A percentile compares a stretch with the other conserved stretches of the same genome.
phyloP scores from a whole-genome alignment of 1,140 invertebrate genomes.

The Batillaria attramentaria region DNA sequence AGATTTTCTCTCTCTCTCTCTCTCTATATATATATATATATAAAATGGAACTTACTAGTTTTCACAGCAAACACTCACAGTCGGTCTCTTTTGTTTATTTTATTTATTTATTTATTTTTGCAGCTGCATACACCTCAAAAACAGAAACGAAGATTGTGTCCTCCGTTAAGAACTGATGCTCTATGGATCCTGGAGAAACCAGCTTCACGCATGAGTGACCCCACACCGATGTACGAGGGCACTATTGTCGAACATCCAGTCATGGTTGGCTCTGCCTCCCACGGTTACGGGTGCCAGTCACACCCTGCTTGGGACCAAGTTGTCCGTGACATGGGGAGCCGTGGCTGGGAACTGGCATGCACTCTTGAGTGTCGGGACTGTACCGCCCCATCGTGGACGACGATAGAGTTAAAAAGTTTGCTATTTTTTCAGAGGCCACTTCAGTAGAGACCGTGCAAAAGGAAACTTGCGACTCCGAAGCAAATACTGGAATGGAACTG shows the following conservation, averaged over 20 bases:
- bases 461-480: no score
- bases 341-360: slow-evolving; percentile 10
- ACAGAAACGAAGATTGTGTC: neutral
- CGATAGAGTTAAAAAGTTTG: neutral
- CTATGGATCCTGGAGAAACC: slow-evolving; percentile 6
- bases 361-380: neutral
- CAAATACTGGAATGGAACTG: no score
- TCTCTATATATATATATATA: neutral
- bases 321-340: slow-evolving; percentile 10
- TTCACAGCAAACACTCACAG: neutral
- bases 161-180: neutral
- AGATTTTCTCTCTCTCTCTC: neutral
- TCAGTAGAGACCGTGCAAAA: no score
- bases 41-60: neutral
- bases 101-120: no score
- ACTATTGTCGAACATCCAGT: slow-evolving; percentile 1
- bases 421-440: slow-evolving; percentile 7
- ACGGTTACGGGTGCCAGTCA: neutral
- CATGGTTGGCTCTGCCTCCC: neutral
- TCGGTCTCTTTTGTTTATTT: neutral
- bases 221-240: slow-evolving; percentile 3
- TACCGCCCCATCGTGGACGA: neutral
- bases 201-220: neutral
- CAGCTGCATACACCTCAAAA: neutral
- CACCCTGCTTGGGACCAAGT: neutral